Evolutionary conservation across 2,888 invertebrate genomes (phyloP).

Genomic region (Rhimphoctona megacephalus): DNA sequence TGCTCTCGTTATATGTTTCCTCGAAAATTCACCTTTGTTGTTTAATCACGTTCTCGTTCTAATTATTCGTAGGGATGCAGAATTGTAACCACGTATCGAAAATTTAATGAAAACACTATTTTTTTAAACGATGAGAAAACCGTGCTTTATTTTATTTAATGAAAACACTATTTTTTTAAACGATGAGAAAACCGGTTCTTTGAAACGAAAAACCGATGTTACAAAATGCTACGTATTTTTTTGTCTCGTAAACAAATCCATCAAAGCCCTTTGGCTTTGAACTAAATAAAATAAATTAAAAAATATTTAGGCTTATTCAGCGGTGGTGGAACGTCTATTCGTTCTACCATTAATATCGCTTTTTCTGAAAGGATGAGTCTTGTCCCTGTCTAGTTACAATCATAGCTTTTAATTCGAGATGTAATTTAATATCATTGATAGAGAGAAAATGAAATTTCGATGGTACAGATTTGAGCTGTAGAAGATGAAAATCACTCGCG

Average conservation of each 20-base stretch:
- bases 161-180: not conserved
- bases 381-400: not conserved
- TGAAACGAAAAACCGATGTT: no score
- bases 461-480: not conserved
- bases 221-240: no score
- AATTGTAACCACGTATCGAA: not conserved
- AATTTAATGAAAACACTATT: not conserved
- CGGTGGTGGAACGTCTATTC: no score
- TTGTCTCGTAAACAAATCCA: not conserved
- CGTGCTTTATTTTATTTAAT: not conserved
- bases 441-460: not conserved
- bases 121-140: not conserved
- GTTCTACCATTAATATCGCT: not conserved
- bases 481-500: not conserved
- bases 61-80: constrained; percentile 18
- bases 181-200: not conserved
- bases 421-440: not conserved
- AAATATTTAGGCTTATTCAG: no score
- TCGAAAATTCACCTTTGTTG: constrained; percentile 62
- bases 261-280: not conserved
- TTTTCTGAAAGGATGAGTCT: not conserved
- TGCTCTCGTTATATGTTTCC: constrained; percentile 40
- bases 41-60: constrained; percentile 56
- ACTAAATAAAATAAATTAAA: not conserved
- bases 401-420: not conserved